Conservation (phyloP, 2,888 invertebrate species). For the Hirtodrosophila trivittata region DNA sequence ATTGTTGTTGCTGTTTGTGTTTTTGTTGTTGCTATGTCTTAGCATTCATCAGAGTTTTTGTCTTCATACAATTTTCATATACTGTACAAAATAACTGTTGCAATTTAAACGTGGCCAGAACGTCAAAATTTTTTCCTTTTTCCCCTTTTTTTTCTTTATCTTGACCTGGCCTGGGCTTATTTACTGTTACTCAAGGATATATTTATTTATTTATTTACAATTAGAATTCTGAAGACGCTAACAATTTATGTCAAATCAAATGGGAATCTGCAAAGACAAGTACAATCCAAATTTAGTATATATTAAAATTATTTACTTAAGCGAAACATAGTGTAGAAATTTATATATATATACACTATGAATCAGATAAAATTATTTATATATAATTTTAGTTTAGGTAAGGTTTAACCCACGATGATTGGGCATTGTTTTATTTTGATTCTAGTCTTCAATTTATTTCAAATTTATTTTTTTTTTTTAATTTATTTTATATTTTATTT, state of each 20-base stretch:
- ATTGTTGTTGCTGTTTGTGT: conserved; percentile 29
- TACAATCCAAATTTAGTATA: conserved; percentile 24
- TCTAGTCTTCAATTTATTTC: too few relatives aligned
- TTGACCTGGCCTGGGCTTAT: conserved; percentile 11
- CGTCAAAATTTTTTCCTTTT: neutral
- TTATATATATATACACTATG: too few relatives aligned
- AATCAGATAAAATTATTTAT: too few relatives aligned
- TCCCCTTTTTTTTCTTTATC: conserved; percentile 1
- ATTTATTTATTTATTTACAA: conserved; percentile 35
- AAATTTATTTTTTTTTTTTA: too few relatives aligned
- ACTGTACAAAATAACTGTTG: conserved; percentile 49
- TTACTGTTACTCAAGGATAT: conserved; percentile 27
- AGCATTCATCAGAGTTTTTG: conserved; percentile 21
- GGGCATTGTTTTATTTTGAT: too few relatives aligned
- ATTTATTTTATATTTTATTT: too few relatives aligned
- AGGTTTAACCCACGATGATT: too few relatives aligned
- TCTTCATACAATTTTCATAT: conserved; percentile 39
- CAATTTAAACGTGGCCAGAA: conserved; percentile 43
- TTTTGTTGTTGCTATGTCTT: conserved; percentile 11
- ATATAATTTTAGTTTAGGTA: too few relatives aligned
- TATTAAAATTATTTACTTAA: neutral
- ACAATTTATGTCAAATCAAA: conserved; percentile 64
- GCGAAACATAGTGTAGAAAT: too few relatives aligned
- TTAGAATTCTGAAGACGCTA: conserved; percentile 45
- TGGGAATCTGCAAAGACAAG: conserved; percentile 68